A percentile compares a stretch with the other conserved stretches of the same genome.
Evolutionary conservation across 2,888 invertebrate genomes (phyloP).

Genomic region (Timandra comae): DNA sequence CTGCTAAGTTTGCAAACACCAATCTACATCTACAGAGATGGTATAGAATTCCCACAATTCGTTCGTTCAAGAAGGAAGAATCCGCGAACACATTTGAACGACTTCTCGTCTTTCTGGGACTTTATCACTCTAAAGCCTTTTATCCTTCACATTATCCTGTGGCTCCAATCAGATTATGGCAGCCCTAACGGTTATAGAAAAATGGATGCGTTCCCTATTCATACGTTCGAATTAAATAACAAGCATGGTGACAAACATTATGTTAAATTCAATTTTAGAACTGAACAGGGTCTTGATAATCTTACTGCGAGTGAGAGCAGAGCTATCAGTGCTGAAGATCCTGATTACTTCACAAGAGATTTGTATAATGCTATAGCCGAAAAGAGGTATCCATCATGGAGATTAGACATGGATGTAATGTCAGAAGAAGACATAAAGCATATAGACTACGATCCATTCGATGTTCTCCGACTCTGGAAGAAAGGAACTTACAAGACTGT

Average conservation of each 20-base stretch:
- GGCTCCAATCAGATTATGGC: conserved; percentile 83
- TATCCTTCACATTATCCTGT: conserved; percentile 88
- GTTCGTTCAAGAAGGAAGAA: conserved; percentile 96
- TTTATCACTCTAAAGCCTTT: conserved; percentile 89
- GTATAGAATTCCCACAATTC: conserved; percentile 90
- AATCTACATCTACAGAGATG: conserved; percentile 92
- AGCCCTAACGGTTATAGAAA: conserved; percentile 91
- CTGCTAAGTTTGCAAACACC: conserved; percentile 92
- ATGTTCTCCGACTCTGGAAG: conserved; percentile 86
- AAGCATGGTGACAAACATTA: conserved; percentile 80
- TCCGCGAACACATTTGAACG: conserved; percentile 89
- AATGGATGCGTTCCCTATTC: conserved; percentile 95
- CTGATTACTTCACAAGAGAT: conserved; percentile 90
- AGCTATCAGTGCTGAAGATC: conserved; percentile 81
- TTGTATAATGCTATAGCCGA: conserved; percentile 88
- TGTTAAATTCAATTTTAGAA: conserved; percentile 92
- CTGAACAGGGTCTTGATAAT: conserved; percentile 90
- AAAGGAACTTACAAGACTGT: conserved; percentile 81
- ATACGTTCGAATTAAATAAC: conserved; percentile 92
- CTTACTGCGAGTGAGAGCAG: conserved; percentile 79
- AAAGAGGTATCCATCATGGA: conserved; percentile 84
- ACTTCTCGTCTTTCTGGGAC: conserved; percentile 95
- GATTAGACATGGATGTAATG: conserved; percentile 87
- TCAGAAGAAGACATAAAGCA: conserved; percentile 85
- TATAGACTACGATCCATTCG: conserved; percentile 90